phyloP scores from a whole-genome alignment of 1,140 invertebrate species.

The Drosophila setifemur region DNA sequence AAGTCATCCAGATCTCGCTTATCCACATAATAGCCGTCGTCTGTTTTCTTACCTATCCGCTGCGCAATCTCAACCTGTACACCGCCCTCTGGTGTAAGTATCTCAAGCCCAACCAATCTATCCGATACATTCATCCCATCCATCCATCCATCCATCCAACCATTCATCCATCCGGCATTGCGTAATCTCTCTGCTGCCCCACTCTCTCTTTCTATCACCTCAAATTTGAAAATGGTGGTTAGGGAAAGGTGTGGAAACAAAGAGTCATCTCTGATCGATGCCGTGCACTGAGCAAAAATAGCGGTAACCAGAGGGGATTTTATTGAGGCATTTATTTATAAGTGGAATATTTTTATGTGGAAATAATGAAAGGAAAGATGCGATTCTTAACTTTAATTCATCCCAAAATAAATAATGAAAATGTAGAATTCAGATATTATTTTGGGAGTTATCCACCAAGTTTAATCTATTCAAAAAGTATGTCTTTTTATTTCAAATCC shows the following conservation, averaged over 20 bases:
- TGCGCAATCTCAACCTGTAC: slow-evolving; percentile 27
- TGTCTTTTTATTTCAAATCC: no score
- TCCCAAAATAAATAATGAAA: no score
- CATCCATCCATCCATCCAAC: not conserved
- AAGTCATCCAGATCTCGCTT: slow-evolving; percentile 79
- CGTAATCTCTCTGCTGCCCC: slow-evolving; percentile 12
- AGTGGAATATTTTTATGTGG: slow-evolving; percentile 1
- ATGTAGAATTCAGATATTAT: no score
- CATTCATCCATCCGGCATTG: slow-evolving; percentile 34
- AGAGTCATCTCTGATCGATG: slow-evolving; percentile 42
- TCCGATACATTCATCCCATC: not conserved
- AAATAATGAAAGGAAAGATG: no score
- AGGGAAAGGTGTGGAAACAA: slow-evolving; percentile 41
- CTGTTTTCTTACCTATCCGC: slow-evolving; percentile 55
- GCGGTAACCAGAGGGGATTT: no score
- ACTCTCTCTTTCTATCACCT: slow-evolving; percentile 40
- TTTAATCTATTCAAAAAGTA: no score
- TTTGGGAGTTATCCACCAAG: no score
- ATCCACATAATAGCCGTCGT: slow-evolving; percentile 63
- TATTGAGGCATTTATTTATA: no score
- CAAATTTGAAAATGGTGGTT: slow-evolving; percentile 26
- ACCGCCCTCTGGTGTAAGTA: slow-evolving; percentile 79
- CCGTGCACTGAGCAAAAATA: slow-evolving; percentile 6
- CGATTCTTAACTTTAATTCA: no score
- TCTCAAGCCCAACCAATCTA: not conserved